Base-by-base conservation (phyloP, 1,140 invertebrate genomes). In the Choristoneura fumiferana region DNA sequence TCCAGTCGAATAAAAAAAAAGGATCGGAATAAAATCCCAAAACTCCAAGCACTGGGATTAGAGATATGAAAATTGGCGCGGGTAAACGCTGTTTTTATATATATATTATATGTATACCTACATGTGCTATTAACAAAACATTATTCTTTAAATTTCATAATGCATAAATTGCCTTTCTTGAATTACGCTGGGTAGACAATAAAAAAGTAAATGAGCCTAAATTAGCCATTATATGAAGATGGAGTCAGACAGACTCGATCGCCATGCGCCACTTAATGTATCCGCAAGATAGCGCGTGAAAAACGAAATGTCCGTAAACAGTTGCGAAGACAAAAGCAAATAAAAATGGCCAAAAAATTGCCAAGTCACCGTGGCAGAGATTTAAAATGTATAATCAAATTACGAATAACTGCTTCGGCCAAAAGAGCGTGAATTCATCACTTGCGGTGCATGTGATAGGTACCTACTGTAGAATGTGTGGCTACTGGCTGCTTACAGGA, bases 201-300 rank as follows among this genome's bases (percentile, higher is more conserved):
- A 22, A 36, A 29, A 45, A 45, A 45, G 17, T 22, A 12, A 45
- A 45, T 45, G 40, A 45, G 18, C 1, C 17, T 12, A 45, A 22
- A 43, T 43, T 43, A 43, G 17, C 40, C 40, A 45, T 45, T 45
- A 45, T 15, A 22, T 1, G n/a, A 15, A 45, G 40, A 29, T 29
- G 22, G 22, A 6, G 22, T 29, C 22, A 10, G 17, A n/a, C 15
- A 17, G 40, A 15, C 8, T 18, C 40, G 39, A 43, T 43, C 15
- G 18, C 17, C 39, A 15, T 40, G 14, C 14, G 8, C 10, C 14
- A 14, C 38, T 15, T 39, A 39, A 39, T 39, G 5, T 14, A 6
- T 13, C 38, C 12, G 14, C 10, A 12, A 8, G 6, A 8, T 12
- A 39, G 12, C 38, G 38, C 12, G 38, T 10, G 8, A 37, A 37